These are phyloP conservation scores for Rhamnusium bicolor DNA, from an alignment of 2,888 invertebrate species.

Conservation along the genomic window DNA sequence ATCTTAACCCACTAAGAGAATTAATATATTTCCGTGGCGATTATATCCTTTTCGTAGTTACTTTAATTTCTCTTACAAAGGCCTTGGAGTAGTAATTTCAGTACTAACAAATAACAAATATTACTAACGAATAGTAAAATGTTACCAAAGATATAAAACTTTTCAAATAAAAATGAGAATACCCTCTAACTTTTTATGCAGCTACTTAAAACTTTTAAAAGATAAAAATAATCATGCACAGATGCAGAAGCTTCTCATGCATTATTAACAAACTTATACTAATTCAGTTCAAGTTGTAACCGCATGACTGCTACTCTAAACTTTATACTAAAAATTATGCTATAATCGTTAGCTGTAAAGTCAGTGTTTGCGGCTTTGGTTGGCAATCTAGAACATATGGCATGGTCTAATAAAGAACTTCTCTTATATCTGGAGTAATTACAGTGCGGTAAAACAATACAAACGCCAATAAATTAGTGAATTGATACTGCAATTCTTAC, in stretches of 20 bases:
- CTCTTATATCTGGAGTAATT: not conserved
- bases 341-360: not conserved
- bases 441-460: not conserved
- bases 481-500: not conserved
- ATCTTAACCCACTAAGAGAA: too few species aligned
- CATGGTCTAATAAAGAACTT: not conserved
- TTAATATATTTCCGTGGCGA: too few species aligned
- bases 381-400: not conserved
- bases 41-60: too few species aligned
- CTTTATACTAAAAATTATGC: not conserved
- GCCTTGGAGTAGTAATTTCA: too few species aligned
- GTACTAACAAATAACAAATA: not conserved
- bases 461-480: not conserved
- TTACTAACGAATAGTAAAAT: not conserved
- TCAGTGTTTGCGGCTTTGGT: not conserved
- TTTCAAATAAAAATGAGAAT: not conserved
- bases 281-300: not conserved
- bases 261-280: constrained; percentile 11
- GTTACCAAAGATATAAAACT: not conserved
- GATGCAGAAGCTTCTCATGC: not conserved
- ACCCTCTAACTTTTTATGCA: not conserved
- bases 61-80: too few species aligned
- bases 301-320: not conserved
- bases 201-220: not conserved
- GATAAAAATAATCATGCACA: not conserved